Base-by-base conservation (phyloP, 1,140 invertebrate species). In the Leptinotarsa lineolata region DNA sequence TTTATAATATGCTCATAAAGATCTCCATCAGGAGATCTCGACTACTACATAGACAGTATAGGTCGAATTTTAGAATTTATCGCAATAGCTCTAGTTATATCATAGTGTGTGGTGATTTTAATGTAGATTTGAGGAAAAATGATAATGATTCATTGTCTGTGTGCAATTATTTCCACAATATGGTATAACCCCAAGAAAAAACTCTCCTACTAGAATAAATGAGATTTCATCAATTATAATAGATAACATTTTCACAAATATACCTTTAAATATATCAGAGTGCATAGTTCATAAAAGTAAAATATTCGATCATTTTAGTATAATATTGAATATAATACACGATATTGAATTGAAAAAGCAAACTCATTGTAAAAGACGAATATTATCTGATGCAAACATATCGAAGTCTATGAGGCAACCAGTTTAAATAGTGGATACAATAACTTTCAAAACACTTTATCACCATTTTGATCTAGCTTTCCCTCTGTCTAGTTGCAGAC, bases 1-100 rank as follows among this genome's bases (percentile, higher is more conserved):
- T n/a, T 11, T 11, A 6, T 60, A 11, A n/a, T 60, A 11, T 60
- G 59, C 59, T 11, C n/a, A 60, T 60, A 60, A 5, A 60, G 59
- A 60, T 60, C 59, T 60, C 59, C 59, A 60, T 11, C n/a, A n/a
- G n/a, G n/a, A n/a, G n/a, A n/a, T n/a, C n/a, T n/a, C n/a, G n/a
- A n/a, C n/a, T n/a, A n/a, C n/a, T 60, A 11, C n/a, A 60, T 60
- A 60, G n/a, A 60, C 59, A 60, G 59, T 60, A 60, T 60, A n/a
- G 59, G 6, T n/a, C 59, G n/a, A 60, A n/a, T 60, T 60, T n/a
- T 60, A n/a, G 59, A 60, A 6, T 60, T 60, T n/a, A 60, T 60
- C 20, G n/a, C 59, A 60, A 60, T 8, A 8, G 6, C 5, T 60
- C 5, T n/a, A n/a, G n/a, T n/a, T n/a, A n/a, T n/a, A n/a, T n/a